These are phyloP conservation scores for Trinectes maculatus DNA, from an alignment of 2,113 vertebrate genomes.

Conservation along the genomic window DNA sequence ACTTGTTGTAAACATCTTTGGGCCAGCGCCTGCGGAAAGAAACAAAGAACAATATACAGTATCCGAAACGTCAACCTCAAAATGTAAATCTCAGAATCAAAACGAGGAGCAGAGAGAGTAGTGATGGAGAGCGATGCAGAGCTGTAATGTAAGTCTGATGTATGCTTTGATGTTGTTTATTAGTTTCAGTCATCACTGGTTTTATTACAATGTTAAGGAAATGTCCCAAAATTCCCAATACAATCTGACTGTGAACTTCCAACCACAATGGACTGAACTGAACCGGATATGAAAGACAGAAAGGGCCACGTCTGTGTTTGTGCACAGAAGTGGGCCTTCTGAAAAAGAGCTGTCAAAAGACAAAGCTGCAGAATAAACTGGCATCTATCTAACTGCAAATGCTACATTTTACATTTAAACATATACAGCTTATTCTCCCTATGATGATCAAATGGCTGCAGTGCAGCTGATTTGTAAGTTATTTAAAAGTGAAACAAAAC, in stretches of 20 bases:
- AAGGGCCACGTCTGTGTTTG: too few species aligned
- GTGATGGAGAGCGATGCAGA: not conserved
- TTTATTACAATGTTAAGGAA: not conserved
- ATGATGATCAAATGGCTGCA: too few species aligned
- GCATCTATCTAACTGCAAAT: too few species aligned
- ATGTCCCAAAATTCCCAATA: not conserved
- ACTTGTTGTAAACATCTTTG: slow-evolving; percentile 8
- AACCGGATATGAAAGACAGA: not conserved
- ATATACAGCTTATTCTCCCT: too few species aligned
- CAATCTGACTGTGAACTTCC: not conserved
- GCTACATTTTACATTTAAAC: too few species aligned
- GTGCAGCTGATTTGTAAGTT: too few species aligned
- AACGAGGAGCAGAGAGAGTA: not conserved
- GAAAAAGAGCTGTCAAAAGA: too few species aligned
- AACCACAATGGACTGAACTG: not conserved
- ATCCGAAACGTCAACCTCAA: not conserved
- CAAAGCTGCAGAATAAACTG: too few species aligned
- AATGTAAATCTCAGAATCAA: not conserved
- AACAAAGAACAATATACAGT: not conserved
- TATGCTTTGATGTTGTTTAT: slow-evolving; percentile 4
- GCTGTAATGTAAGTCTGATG: not conserved
- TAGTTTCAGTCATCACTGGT: not conserved
- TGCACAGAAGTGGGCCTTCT: too few species aligned
- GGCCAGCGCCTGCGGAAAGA: not conserved
- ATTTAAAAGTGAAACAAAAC: too few species aligned